Evolutionary conservation across 2,113 vertebrate species (phyloP).

Genomic region (Aegypius monachus): DNA sequence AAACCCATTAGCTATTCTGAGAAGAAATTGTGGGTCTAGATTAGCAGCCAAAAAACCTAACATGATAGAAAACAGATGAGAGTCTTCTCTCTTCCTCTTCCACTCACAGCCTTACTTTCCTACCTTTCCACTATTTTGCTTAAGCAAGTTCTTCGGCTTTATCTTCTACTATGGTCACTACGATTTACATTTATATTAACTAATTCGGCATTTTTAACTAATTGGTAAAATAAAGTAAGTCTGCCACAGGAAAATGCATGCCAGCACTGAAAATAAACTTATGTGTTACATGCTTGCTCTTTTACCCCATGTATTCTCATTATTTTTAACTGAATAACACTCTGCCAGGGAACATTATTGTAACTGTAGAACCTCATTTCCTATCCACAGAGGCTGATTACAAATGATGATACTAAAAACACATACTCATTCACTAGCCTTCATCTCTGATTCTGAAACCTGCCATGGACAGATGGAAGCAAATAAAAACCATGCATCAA

Average conservation of each 20-base stretch:
- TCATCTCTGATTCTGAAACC: neutral
- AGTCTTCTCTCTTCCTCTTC: neutral
- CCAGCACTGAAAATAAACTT: neutral
- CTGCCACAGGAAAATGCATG: neutral
- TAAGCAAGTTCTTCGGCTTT: neutral
- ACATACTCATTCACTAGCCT: neutral
- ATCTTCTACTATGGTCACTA: neutral
- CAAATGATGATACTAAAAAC: neutral
- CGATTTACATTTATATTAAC: neutral
- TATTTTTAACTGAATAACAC: neutral
- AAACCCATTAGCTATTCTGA: neutral
- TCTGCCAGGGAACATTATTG: neutral
- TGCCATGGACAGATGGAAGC: neutral
- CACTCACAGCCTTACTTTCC: neutral
- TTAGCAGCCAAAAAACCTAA: neutral
- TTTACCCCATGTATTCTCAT: fast-evolving
- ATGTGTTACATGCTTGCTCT: neutral
- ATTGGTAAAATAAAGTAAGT: neutral
- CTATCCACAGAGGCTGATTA: neutral
- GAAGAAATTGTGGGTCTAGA: neutral
- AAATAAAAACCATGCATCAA: neutral
- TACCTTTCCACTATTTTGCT: neutral
- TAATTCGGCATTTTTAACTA: neutral
- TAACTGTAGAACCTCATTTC: neutral
- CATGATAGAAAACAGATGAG: neutral